Base-by-base conservation (phyloP, 2,888 invertebrate species). In the Keiferia lycopersicella region DNA sequence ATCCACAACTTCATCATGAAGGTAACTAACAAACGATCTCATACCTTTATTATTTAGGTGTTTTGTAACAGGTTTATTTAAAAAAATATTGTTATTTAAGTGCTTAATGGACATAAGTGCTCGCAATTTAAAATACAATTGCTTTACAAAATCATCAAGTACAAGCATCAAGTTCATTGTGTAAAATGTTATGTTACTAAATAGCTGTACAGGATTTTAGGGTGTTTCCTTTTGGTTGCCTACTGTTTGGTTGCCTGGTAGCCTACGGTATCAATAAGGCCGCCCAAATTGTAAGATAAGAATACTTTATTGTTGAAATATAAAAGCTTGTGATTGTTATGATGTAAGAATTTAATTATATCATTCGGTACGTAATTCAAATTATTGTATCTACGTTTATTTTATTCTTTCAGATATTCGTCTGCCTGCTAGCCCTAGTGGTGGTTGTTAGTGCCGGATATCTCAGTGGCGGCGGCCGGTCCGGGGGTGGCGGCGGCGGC, bases 1-100 rank as follows among this genome's bases (percentile, higher is more conserved):
- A 16, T 83, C 79, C 84, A 81, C 81, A 84, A 86, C 88, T 84
- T 83, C 89, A 86, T 69, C 84, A 91, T 91, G 91, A 91, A 91
- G 90, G 91, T 91, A 89, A 81, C 77, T 66, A 65, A 66, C 62
- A 39, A 39, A 39, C 34, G 26, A 26, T 61, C 12, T 14, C 41
- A 50, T 14, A 39, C 39, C 20, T 2, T 18, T 1, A 50, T 10
- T 4, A 22, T 50, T 48, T 7, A 48, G 20, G 18, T 11, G n/a
- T n/a, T n/a, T 20, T 10, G 45, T 45, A 45, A 45, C 4, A 16
- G 45, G 3, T 45, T 45, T 45, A 45, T 45, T n/a, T 45, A 7
- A 7, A 4, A 34, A 34, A 34, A 34, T 8, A 34, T 30, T 30
- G 34, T 8, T 7, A 34, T 41, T 11, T 14, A 12, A 12, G 41